A percentile compares a stretch with the other conserved stretches of the same genome.
phyloP scores from a whole-genome alignment of 1,140 invertebrate genomes.

The Anastrepha obliqua region DNA sequence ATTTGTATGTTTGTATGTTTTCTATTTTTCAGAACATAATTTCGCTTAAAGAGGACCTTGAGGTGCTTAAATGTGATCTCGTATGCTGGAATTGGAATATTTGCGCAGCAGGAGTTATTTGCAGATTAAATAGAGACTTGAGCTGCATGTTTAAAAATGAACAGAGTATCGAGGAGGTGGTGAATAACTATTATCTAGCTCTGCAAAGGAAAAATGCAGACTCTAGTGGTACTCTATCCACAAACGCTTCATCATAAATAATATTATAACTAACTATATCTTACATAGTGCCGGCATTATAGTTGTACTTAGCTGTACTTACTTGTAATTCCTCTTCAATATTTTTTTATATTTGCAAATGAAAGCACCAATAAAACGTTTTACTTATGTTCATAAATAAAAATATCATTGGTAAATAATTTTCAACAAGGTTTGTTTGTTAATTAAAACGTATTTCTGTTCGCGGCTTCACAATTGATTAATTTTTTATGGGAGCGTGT shows the following conservation, averaged over 20 bases:
- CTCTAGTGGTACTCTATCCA: neutral
- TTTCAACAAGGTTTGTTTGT: too few species aligned
- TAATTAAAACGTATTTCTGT: too few species aligned
- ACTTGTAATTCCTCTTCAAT: too few species aligned
- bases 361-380: too few species aligned
- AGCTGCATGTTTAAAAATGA: slow-evolving; percentile 62
- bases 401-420: too few species aligned
- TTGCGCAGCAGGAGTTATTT: slow-evolving; percentile 68
- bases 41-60: slow-evolving; percentile 67
- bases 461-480: too few species aligned
- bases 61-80: slow-evolving; percentile 66
- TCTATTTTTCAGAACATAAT: slow-evolving; percentile 64
- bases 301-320: too few species aligned
- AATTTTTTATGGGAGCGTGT: too few species aligned
- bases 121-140: slow-evolving; percentile 64
- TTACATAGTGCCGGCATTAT: too few species aligned
- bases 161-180: slow-evolving; percentile 22
- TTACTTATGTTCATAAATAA: too few species aligned
- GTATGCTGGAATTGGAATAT: slow-evolving; percentile 73
- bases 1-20: neutral
- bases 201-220: slow-evolving; percentile 4
- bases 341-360: too few species aligned
- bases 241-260: neutral
- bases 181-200: slow-evolving; percentile 28
- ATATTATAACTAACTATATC: too few species aligned